These are phyloP conservation scores for Notamacropus eugenii DNA, from an alignment of 2,797 vertebrate species.

Conservation along the genomic window DNA sequence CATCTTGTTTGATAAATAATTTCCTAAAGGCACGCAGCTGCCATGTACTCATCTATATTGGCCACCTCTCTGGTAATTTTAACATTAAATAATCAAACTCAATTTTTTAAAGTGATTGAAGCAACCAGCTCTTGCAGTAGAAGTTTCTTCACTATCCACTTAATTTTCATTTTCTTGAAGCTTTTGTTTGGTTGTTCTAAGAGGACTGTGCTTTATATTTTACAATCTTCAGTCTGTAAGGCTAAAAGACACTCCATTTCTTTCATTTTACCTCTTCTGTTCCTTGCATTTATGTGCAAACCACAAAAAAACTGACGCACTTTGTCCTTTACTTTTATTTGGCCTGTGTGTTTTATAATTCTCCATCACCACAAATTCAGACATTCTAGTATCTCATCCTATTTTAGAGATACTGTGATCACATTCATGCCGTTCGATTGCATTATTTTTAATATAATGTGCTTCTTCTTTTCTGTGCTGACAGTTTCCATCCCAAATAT, in stretches of 20 bases:
- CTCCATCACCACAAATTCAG: not conserved
- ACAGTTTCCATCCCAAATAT: not conserved
- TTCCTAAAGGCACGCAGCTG: not conserved
- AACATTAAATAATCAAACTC: not conserved
- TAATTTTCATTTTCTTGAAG: not conserved
- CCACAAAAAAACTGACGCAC: not conserved
- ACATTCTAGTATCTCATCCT: not conserved
- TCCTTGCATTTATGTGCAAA: not conserved
- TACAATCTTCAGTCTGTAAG: not conserved
- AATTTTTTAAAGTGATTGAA: not conserved
- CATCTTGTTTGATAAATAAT: not conserved
- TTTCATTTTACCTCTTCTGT: not conserved
- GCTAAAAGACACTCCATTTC: not conserved
- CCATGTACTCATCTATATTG: not conserved
- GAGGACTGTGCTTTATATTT: not conserved
- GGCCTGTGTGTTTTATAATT: not conserved
- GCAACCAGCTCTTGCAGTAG: not conserved
- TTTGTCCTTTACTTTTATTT: not conserved
- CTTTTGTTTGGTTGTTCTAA: not conserved
- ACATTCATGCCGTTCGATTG: not conserved
- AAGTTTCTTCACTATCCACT: not conserved
- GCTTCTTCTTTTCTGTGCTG: not conserved
- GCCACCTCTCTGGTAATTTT: not conserved
- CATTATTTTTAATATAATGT: not conserved
- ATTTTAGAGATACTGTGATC: not conserved